These are phyloP conservation scores for Phortica variegata DNA, from an alignment of 1,140 invertebrate genomes.

Conservation along the genomic window DNA sequence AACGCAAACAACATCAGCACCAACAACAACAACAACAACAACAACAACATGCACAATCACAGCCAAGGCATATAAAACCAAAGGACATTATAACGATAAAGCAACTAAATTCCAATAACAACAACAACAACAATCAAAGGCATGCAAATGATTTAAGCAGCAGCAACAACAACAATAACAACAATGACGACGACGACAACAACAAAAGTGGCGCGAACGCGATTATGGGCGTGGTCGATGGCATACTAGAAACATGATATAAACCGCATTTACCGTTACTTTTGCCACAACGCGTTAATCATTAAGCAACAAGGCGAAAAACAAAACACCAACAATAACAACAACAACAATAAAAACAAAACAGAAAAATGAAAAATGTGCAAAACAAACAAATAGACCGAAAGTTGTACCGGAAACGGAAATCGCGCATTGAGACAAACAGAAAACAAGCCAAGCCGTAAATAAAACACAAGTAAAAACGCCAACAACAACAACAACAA, in stretches of 20 bases:
- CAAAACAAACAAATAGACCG: too few species aligned
- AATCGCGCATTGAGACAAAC: neutral
- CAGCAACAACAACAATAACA: slow-evolving; percentile 20
- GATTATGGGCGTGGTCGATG: slow-evolving; percentile 7
- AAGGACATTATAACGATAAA: slow-evolving; percentile 54
- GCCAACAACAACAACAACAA: slow-evolving; percentile 1
- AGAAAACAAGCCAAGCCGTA: neutral
- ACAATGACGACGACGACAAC: neutral
- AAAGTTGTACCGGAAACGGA: neutral
- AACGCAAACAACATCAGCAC: slow-evolving; percentile 12
- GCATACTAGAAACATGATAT: slow-evolving; percentile 39
- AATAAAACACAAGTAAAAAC: slow-evolving; percentile 1
- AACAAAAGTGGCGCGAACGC: slow-evolving; percentile 18
- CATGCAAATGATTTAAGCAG: too few species aligned
- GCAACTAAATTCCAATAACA: slow-evolving; percentile 29
- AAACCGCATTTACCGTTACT: slow-evolving; percentile 42
- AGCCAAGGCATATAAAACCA: slow-evolving; percentile 29
- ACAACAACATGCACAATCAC: slow-evolving; percentile 14
- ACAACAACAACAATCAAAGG: slow-evolving; percentile 16
- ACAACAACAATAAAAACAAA: neutral
- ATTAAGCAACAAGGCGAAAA: slow-evolving; percentile 25
- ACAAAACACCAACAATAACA: slow-evolving; percentile 1
- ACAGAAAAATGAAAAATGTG: too few species aligned
- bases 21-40: slow-evolving; percentile 16
- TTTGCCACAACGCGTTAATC: slow-evolving; percentile 38